These are phyloP conservation scores for Cremastinae sp. DNA, from an alignment of 2,888 invertebrate species.

Conservation along the genomic window DNA sequence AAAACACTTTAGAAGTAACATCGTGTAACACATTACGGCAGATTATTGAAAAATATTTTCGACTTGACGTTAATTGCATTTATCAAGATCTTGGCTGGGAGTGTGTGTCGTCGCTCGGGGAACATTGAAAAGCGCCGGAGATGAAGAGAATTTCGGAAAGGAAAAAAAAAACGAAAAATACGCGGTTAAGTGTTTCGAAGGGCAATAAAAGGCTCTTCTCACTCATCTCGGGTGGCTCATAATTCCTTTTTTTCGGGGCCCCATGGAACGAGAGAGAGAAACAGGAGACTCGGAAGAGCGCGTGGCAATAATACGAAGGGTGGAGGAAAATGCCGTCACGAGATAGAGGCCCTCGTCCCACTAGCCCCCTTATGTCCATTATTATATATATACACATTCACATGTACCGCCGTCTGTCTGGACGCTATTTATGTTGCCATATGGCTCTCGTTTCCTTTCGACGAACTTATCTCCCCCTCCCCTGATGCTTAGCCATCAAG, in stretches of 20 bases:
- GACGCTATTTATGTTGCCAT: constrained; percentile 38
- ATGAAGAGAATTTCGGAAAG: constrained; percentile 10
- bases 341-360: constrained; percentile 42
- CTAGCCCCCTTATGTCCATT: constrained; percentile 39
- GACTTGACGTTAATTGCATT: too few species aligned
- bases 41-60: too few species aligned
- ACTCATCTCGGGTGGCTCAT: constrained; percentile 51
- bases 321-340: constrained; percentile 47
- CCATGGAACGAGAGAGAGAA: constrained; percentile 29
- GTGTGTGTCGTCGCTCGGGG: too few species aligned
- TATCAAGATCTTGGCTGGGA: too few species aligned
- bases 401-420: constrained; percentile 16
- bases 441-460: constrained; percentile 58
- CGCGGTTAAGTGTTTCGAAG: constrained; percentile 22
- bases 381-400: neutral
- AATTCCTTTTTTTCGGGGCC: constrained; percentile 37
- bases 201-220: constrained; percentile 36
- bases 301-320: constrained; percentile 46
- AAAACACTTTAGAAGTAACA: too few species aligned
- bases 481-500: constrained; percentile 33
- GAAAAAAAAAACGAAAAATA: constrained; percentile 9
- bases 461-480: constrained; percentile 45
- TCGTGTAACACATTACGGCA: too few species aligned
- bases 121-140: neutral
- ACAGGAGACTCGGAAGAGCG: constrained; percentile 41